Evolutionary conservation across 2,797 vertebrate species (phyloP), one percentile per base, ranked within the genome.

Genomic region (Crypturellus tataupa): DNA sequence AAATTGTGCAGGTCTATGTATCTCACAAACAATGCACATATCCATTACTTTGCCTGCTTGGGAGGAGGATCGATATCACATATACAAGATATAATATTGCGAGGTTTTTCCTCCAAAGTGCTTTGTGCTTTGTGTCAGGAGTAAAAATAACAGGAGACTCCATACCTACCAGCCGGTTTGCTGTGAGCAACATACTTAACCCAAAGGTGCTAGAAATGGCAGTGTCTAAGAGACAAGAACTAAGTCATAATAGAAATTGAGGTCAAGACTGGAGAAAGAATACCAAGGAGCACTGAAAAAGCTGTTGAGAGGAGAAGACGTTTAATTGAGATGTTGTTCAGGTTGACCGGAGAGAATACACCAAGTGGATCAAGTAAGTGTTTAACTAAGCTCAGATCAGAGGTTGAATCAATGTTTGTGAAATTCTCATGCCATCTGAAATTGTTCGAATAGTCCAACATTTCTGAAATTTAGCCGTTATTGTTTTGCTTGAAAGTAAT

Each of bases 321-420:
- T 55, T 94, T 93, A 86, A 87, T 39, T 86, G 56, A 90, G 71
- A 85, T 65, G 47, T 72, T 80, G 33, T 60, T 94, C 64, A 82
- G 35, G n/a, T 71, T 93, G 68, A 81, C n/a, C 3, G 3, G 60
- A 88, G 56, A 49, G 56, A 71, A 86, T 86, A 81, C 91, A 40
- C 35, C 59, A 68, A 62, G 39, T 60, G 5, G 39, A 80, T 46
- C 53, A 88, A 86, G 20, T 25, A 82, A 42, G 21, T 6, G 4
- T 82, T 79, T 77, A 95, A 67, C 14, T 84, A 42, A 88, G 20
- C 6, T 86, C 56, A 62, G n/a, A 72, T 40, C 21, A 83, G 42
- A 46, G 33, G 11, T 64, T 64, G 64, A 82, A 91, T 70, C 25
- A 80, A 75, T 51, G 55, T 79, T 81, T 87, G 21, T 78, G 35